Evolutionary conservation across 2,888 invertebrate species (phyloP).

Genomic region (Tetanocera ferruginea): DNA sequence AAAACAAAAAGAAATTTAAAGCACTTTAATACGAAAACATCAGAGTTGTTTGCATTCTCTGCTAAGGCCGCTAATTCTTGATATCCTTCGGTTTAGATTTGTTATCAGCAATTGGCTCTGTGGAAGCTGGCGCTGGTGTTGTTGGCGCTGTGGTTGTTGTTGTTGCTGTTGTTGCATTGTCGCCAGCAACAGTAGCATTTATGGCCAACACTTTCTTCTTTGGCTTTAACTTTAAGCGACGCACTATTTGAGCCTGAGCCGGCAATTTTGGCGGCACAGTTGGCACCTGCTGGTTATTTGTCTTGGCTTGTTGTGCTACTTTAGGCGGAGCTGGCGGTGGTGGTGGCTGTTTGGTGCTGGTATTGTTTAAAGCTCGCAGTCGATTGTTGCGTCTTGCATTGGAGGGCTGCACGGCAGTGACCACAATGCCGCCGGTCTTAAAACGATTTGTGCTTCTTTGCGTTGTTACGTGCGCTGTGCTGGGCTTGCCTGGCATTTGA

Average conservation of each 20-base stretch:
- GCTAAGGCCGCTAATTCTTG: neutral
- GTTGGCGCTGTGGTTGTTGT: neutral
- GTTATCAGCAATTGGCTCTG: neutral
- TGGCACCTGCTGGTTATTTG: conserved; percentile 30
- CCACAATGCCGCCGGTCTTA: conserved; percentile 74
- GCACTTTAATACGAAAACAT: conserved; percentile 6
- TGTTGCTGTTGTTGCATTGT: neutral
- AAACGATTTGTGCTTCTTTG: conserved; percentile 63
- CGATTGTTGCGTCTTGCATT: neutral
- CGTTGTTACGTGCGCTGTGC: conserved; percentile 34
- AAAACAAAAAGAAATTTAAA: neutral
- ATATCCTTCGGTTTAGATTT: neutral
- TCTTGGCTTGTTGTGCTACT: conserved; percentile 33
- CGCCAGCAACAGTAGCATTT: neutral
- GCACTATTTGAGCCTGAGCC: conserved; percentile 66
- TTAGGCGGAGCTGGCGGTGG: neutral
- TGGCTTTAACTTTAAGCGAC: conserved; percentile 64
- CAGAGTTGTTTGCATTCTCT: neutral
- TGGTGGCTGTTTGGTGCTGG: neutral
- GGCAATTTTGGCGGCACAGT: conserved; percentile 27
- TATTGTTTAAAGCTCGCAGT: neutral
- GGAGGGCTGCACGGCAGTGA: conserved; percentile 70
- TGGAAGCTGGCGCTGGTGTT: neutral
- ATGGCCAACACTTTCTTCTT: conserved; percentile 56
- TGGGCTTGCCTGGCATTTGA: neutral